phyloP scores from a whole-genome alignment of 1,140 invertebrate genomes.

The Neodiprion virginianus region DNA sequence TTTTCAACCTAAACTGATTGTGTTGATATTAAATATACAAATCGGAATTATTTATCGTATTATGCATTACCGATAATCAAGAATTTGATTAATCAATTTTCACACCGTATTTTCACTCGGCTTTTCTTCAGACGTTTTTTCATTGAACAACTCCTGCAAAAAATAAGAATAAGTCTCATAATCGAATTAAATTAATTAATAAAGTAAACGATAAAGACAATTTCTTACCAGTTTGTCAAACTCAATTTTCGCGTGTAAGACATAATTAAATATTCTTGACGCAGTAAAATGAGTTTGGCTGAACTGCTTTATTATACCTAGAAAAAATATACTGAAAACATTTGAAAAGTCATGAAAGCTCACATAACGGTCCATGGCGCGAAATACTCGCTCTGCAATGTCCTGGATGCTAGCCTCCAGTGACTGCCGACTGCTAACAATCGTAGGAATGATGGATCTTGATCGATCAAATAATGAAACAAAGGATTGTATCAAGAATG shows the following conservation, averaged over 20 bases:
- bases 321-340: constrained; percentile 34
- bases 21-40: no score
- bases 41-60: background rate
- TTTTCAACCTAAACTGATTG: background rate
- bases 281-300: no score
- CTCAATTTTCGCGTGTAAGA: background rate
- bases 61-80: background rate
- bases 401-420: constrained; percentile 28
- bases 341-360: constrained; percentile 30
- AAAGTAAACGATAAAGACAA: background rate
- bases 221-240: no score
- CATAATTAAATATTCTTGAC: constrained; percentile 21
- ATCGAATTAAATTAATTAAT: background rate
- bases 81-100: constrained; percentile 1
- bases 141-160: constrained; percentile 23
- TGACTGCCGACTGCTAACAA: constrained; percentile 42
- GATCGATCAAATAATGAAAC: constrained; percentile 55
- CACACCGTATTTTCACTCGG: constrained; percentile 9
- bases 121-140: constrained; percentile 3
- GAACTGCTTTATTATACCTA: no score
- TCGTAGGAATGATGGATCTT: constrained; percentile 51
- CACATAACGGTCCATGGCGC: constrained; percentile 52
- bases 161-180: constrained; percentile 10
- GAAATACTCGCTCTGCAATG: constrained; percentile 41
- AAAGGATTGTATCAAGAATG: constrained; percentile 58